Conservation (phyloP, 2,888 invertebrate species). For the Cephus sareptanus region DNA sequence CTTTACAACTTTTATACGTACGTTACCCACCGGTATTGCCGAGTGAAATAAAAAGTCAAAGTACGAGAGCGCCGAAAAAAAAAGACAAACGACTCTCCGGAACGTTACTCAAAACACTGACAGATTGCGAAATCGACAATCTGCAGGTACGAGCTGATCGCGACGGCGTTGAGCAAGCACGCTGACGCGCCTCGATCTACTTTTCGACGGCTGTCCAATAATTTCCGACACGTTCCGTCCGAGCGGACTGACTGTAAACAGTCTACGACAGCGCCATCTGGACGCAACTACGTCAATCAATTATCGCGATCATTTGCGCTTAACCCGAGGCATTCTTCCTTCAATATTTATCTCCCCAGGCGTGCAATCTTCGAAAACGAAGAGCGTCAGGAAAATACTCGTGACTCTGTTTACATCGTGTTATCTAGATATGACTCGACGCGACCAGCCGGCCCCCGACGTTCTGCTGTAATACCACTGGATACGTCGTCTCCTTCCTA, state of each 20-base stretch:
- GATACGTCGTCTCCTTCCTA: neutral
- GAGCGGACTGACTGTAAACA: neutral
- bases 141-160: neutral
- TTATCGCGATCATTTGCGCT: neutral
- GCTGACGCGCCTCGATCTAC: neutral
- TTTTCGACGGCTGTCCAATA: neutral
- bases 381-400: neutral
- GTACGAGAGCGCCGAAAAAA: neutral
- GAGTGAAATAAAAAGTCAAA: neutral
- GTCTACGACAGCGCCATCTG: neutral
- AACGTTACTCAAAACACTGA: neutral
- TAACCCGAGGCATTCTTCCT: neutral
- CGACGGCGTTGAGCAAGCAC: neutral
- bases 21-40: neutral
- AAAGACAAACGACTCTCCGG: neutral
- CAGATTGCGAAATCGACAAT: neutral
- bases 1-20: accelerated
- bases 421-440: conserved; percentile 14
- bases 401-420: conserved; percentile 10
- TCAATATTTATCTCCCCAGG: neutral
- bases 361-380: neutral
- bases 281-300: neutral
- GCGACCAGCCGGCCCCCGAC: conserved; percentile 4
- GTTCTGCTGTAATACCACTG: neutral
- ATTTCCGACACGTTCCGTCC: neutral